Base-by-base conservation (phyloP, 2,888 invertebrate species). In the Epirrita christyi region DNA sequence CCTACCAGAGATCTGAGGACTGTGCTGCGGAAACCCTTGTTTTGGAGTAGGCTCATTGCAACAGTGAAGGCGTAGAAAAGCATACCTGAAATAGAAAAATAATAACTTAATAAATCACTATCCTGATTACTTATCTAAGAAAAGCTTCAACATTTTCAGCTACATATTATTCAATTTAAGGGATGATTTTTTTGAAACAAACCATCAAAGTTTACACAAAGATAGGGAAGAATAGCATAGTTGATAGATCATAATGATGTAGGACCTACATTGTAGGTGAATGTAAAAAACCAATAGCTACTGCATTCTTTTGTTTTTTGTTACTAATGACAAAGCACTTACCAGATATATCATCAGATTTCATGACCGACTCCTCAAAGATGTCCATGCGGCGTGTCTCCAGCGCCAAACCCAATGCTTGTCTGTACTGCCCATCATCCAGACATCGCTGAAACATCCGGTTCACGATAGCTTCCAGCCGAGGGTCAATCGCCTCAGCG, bases 301-400 rank as follows among this genome's bases (percentile, higher is more conserved):
- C 21, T 4, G 21, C 21, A 21, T 21, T 21, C 21, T 21, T 21
- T 21, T 21, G 4, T 21, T 4, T 21, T 21, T 21, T 2, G 21
- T 21, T 21, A n/a, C 1, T 9, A 51, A 50, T 51, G 29, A 48
- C 53, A 52, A 27, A 34, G 38, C 32, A 63, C 70, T 67, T 71
- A 92, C 91, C 96, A 66, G 95, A 92, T 6, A 97, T 94, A 88
- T 98, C 98, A 87, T 98, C 98, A 34, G 98, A 96, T 80, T 96
- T 95, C 92, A 96, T 95, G 63, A 99, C 98, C 1, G 99, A 96
- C 62, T 95, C 94, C 79, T 98, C 96, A 76, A 99, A 98, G 70
- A 99, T 96, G 81, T 99, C 99, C 97, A 99, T 98, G 53, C 99
- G 94, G 44, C 98, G 94, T 0, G 99, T 99, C 86, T 99, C 99